A percentile compares a stretch with the other conserved stretches of the same genome.
Evolutionary conservation across 2,888 invertebrate genomes (phyloP).

Genomic region (Leucania comma): DNA sequence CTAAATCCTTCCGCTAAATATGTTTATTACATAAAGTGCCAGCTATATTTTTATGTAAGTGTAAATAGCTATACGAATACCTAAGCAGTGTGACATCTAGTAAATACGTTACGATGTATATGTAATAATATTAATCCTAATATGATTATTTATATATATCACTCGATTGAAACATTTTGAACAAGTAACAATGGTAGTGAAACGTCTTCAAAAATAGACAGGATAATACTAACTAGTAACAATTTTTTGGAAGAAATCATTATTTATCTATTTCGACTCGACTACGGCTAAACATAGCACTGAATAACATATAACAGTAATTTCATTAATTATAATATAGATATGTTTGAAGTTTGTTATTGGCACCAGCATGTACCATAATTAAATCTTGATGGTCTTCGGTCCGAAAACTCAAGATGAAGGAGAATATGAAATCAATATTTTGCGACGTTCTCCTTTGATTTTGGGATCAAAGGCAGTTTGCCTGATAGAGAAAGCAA

Average conservation of each 20-base stretch:
- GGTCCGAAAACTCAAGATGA: conserved; percentile 9
- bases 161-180: conserved; percentile 38
- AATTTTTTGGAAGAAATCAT: conserved; percentile 30
- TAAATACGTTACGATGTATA: conserved; percentile 64
- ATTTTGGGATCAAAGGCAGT: conserved; percentile 15
- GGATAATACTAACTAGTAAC: conserved; percentile 27
- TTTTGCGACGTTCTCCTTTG: not conserved
- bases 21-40: conserved; percentile 81
- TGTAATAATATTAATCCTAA: conserved; percentile 45
- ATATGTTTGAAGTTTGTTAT: conserved; percentile 27
- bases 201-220: conserved; percentile 35
- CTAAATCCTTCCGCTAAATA: conserved; percentile 80
- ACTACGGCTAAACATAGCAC: conserved; percentile 27
- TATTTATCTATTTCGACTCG: conserved; percentile 18
- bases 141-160: conserved; percentile 39
- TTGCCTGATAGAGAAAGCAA: not conserved
- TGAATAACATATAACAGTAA: not conserved
- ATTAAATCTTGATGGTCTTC: not conserved
- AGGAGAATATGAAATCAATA: not conserved
- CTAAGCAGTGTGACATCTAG: conserved; percentile 77
- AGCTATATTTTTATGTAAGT: conserved; percentile 82
- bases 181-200: conserved; percentile 29
- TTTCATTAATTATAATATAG: conserved; percentile 16
- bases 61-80: conserved; percentile 80
- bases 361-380: not conserved